Conservation (phyloP, 30 jellyfish, hydroid and myxozoan species). For the Turritopsis dohrnii region DNA sequence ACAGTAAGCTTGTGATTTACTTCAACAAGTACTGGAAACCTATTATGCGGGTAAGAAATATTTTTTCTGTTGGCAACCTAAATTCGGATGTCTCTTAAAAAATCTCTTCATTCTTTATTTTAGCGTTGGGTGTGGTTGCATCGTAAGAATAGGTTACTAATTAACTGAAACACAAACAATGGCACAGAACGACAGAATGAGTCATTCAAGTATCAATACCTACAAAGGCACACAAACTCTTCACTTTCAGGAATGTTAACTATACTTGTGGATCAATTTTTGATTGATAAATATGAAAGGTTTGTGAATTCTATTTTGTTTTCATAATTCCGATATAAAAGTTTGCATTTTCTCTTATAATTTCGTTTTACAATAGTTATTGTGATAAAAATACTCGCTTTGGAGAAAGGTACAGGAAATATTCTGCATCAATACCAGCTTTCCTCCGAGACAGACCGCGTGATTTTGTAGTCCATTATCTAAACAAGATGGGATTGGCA, state of each 20-base stretch:
- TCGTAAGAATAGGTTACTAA: no score
- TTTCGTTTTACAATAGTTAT: background rate
- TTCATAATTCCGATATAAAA: background rate
- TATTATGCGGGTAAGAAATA: background rate
- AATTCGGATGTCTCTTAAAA: no score
- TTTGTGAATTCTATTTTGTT: background rate
- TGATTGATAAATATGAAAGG: conserved; percentile 32
- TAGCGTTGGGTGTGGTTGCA: no score
- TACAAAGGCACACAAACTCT: no score
- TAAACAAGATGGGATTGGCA: conserved; percentile 18
- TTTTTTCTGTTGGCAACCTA: no score
- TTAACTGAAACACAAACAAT: no score
- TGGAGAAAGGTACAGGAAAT: background rate
- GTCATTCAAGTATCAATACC: no score
- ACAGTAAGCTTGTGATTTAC: background rate
- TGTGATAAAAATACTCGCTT: background rate
- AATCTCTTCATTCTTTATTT: no score
- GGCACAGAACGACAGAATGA: no score
- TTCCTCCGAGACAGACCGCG: conserved; percentile 29
- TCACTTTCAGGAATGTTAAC: conserved; percentile 35
- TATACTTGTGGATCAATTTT: conserved; percentile 26
- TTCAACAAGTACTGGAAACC: background rate
- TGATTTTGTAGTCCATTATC: conserved; percentile 25
- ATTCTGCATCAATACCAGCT: conserved; percentile 1
- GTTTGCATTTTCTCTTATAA: background rate